phyloP scores from a whole-genome alignment of 2,888 invertebrate species.

The Lordiphosa fenestrarum region DNA sequence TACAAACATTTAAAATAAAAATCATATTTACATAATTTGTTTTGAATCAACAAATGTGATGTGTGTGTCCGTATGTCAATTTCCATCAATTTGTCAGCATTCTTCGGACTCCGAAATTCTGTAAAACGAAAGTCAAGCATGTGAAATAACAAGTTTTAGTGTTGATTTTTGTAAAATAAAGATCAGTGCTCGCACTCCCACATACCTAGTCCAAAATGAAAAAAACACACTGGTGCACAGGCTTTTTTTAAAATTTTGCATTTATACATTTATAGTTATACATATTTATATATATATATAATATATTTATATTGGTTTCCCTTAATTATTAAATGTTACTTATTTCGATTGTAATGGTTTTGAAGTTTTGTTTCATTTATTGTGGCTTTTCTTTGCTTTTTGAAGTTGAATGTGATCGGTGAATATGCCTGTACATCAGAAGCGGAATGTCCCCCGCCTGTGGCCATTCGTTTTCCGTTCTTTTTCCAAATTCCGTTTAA shows the following conservation, averaged over 20 bases:
- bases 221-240: too few species aligned
- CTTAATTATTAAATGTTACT: constrained; percentile 57
- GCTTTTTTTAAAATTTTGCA: constrained; percentile 67
- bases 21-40: too few species aligned
- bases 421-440: constrained; percentile 50
- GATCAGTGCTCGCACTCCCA: too few species aligned
- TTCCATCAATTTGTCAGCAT: too few species aligned
- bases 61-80: too few species aligned
- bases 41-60: too few species aligned
- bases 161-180: too few species aligned
- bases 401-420: constrained; percentile 34
- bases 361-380: constrained; percentile 34
- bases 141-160: too few species aligned
- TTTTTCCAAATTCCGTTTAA: constrained; percentile 43
- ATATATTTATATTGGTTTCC: constrained; percentile 29
- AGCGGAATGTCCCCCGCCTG: constrained; percentile 24
- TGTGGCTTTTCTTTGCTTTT: constrained; percentile 16
- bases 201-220: too few species aligned
- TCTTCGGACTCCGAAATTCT: too few species aligned
- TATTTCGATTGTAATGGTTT: constrained; percentile 60
- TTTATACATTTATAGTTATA: constrained; percentile 62
- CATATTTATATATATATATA: constrained; percentile 46
- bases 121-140: too few species aligned
- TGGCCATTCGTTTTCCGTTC: constrained; percentile 15
- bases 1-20: too few species aligned